These are phyloP conservation scores for Empidonax alnorum DNA, from an alignment of 2,113 vertebrate genomes.

Conservation along the genomic window DNA sequence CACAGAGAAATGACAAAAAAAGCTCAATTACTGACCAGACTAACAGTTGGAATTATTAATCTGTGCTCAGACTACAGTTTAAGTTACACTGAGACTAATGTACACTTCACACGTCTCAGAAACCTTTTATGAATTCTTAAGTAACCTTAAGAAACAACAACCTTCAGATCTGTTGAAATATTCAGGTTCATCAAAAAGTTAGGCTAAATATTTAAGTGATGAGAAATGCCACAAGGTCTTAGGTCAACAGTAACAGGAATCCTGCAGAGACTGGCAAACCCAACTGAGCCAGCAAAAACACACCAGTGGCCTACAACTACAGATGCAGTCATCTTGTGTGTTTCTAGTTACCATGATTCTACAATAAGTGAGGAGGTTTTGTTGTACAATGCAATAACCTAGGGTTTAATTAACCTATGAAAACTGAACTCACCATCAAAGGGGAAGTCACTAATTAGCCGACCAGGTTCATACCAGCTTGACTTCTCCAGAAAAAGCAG, in stretches of 20 bases:
- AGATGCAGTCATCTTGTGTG: not conserved
- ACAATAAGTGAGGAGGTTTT: not conserved
- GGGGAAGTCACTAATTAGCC: slow-evolving; percentile 95
- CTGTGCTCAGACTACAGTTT: not conserved
- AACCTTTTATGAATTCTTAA: not conserved
- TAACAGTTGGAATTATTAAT: not conserved
- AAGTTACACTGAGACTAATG: not conserved
- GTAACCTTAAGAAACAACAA: not conserved
- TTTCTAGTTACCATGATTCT: not conserved
- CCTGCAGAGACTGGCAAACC: not conserved
- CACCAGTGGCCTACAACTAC: not conserved
- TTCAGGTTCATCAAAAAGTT: not conserved
- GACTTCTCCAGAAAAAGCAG: slow-evolving; percentile 90
- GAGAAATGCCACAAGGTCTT: not conserved
- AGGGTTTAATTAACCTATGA: not conserved
- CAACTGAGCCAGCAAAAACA: not conserved
- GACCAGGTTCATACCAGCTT: slow-evolving; percentile 86
- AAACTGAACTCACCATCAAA: slow-evolving; percentile 88
- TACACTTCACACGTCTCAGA: not conserved
- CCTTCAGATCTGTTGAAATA: not conserved
- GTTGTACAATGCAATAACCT: not conserved
- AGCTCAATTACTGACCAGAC: not conserved
- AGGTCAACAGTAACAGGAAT: not conserved
- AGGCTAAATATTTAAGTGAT: not conserved
- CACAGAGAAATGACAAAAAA: not conserved